A percentile compares a stretch with the other conserved stretches of the same genome.
Conservation (phyloP, 2,113 vertebrate genomes). For the Dasyprocta punctata region DNA sequence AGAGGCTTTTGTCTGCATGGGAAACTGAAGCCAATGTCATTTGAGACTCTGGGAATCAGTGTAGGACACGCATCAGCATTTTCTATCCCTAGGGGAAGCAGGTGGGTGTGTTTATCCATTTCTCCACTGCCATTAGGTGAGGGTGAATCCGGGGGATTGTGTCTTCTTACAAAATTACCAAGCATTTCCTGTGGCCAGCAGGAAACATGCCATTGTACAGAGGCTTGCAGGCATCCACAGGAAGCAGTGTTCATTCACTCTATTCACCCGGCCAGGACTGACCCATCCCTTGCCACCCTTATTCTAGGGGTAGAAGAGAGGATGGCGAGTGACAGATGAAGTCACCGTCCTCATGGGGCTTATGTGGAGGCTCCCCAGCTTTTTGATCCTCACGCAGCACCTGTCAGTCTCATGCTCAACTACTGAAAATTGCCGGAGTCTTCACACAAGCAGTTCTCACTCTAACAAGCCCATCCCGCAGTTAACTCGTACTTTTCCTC, state of each 20-base stretch:
- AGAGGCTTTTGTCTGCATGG: not conserved
- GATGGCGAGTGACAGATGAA: not conserved
- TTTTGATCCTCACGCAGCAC: not conserved
- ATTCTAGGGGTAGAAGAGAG: not conserved
- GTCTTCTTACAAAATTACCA: not conserved
- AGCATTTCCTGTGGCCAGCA: not conserved
- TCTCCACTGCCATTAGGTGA: not conserved
- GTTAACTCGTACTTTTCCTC: not conserved
- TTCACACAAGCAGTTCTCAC: too few species aligned
- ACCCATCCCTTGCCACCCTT: not conserved
- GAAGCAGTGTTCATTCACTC: not conserved
- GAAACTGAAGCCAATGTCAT: fast-evolving
- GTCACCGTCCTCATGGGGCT: not conserved
- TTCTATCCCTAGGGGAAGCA: not conserved
- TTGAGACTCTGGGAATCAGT: too few species aligned
- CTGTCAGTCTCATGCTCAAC: not conserved
- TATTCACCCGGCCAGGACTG: not conserved
- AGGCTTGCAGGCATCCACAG: not conserved
- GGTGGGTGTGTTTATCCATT: not conserved
- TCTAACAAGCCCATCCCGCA: too few species aligned
- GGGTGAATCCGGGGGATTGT: not conserved
- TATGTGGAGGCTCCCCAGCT: not conserved
- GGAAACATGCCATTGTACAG: not conserved
- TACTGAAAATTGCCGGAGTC: fast-evolving
- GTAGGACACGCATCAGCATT: fast-evolving